phyloP scores from a whole-genome alignment of 2,113 vertebrate genomes.

The Pitta sordida region DNA sequence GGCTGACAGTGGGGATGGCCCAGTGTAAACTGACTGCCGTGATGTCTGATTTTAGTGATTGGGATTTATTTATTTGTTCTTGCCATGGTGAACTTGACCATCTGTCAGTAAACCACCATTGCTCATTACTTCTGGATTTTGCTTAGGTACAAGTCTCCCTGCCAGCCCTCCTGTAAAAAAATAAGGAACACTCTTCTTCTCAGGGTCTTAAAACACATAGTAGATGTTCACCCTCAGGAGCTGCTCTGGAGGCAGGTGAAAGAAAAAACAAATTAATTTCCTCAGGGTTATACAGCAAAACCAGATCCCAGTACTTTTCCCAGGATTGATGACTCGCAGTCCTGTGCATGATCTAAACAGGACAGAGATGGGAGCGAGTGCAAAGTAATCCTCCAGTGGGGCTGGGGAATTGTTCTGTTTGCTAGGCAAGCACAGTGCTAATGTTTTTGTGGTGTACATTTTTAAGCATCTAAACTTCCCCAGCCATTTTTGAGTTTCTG shows the following conservation, averaged over 20 bases:
- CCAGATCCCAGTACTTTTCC: not conserved
- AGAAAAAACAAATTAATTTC: not conserved
- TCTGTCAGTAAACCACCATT: not conserved
- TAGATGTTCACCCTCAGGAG: not conserved
- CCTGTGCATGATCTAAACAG: not conserved
- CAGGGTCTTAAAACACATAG: not conserved
- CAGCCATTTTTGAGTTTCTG: not conserved
- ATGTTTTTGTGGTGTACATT: not conserved
- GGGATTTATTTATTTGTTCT: not conserved
- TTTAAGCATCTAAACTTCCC: not conserved
- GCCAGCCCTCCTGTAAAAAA: not conserved
- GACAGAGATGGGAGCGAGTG: not conserved
- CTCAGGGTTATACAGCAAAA: not conserved
- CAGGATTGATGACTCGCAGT: not conserved
- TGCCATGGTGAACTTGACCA: not conserved
- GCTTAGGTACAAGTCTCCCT: not conserved
- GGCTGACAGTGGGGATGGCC: not conserved
- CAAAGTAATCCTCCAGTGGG: not conserved
- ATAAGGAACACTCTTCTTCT: not conserved
- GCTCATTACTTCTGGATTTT: not conserved
- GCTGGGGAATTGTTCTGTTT: not conserved
- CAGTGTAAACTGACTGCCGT: not conserved
- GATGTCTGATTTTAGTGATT: not conserved
- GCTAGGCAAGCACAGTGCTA: not conserved
- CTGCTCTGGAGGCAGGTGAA: not conserved